Base-by-base conservation (phyloP, 2,888 invertebrate species). In the Sphaeridia pumilis region DNA sequence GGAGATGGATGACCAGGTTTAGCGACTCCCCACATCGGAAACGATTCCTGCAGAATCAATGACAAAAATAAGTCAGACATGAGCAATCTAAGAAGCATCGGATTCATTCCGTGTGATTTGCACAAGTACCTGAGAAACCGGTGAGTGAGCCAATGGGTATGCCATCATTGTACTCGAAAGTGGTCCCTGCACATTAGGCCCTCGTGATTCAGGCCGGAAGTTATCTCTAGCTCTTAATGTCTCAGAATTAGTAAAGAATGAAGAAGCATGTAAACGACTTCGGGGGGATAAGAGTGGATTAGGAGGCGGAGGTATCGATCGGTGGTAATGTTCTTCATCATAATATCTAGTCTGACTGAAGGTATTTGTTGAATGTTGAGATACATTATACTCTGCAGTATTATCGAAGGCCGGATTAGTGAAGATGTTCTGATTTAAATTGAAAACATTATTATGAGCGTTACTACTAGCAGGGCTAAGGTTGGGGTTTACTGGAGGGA, bases 31-130 rank as follows among this genome's bases (percentile, higher is more conserved):
- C 64, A 64, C 62, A 64, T 64, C 24, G 64, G 64, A 47, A 62
- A 64, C 4, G 64, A 64, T 35, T 64, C 64, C 64, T 64, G 49
- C n/a, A n/a, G n/a, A n/a, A n/a, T n/a, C n/a, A n/a, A n/a, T n/a
- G n/a, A n/a, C n/a, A n/a, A n/a, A n/a, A n/a, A n/a, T 38, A 48
- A 52, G 46, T n/a, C n/a, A n/a, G n/a, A n/a, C n/a, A n/a, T n/a
- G n/a, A n/a, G n/a, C n/a, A n/a, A n/a, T n/a, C n/a, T n/a, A n/a
- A n/a, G n/a, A n/a, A n/a, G n/a, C n/a, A n/a, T n/a, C n/a, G n/a
- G n/a, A n/a, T n/a, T n/a, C n/a, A n/a, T n/a, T n/a, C n/a, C n/a
- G n/a, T n/a, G n/a, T n/a, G n/a, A n/a, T n/a, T n/a, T n/a, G n/a
- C n/a, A n/a, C 12, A 34, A 10, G n/a, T 50, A 64, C 64, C 59